Base-by-base conservation (phyloP, 2,797 vertebrate species). In the Oreochromis mossambicus region DNA sequence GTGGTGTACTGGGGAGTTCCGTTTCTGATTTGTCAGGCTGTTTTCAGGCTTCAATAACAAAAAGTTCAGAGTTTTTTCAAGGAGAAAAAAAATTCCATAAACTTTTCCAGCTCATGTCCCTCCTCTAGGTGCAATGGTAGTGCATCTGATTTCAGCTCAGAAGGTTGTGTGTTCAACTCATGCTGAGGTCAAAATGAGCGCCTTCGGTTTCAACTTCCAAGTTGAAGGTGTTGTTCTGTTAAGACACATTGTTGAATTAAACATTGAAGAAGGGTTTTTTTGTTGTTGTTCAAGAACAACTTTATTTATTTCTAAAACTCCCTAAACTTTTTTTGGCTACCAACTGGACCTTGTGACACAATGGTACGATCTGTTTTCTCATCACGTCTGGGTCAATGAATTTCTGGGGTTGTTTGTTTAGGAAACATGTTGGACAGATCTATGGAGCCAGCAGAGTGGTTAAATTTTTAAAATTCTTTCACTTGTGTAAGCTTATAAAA, bases 131-230 rank as follows among this genome's bases (percentile, higher is more conserved):
- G 61, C 61, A 14, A 66, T 13, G 19, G 34, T 8, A 66, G 19
- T 1, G 19, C 58, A 7, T 38, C 61, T 38, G 34, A 13, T 4
- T 38, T 3, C 34, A 66, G 19, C 10, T 66, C 11, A 21, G 34
- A 38, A 13, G 61, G 10, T 66, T 66, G 19, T 8, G 7, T 38
- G 10, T 13, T 66, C 11, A 38, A 21, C 34, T 66, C 34, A 63
- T 21, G 11, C 34, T 2, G 4, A 38, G 34, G 61, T 13, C 34
- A 38, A 63, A 7, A 63, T 12, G 1, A 36, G 6, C 1, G 2
- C 6, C 32, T n/a, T 36, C 5, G n/a, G 21, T 2, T 54, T 54
- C 12, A 24, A n/a, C 17, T 36, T n/a, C 0, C 0, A 63, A 58
- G 54, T 14, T 55, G 24, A 36, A 19, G 32, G 17, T 2, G 1